phyloP scores from a whole-genome alignment of 2,888 invertebrate species.

The Charanyca ferruginea region DNA sequence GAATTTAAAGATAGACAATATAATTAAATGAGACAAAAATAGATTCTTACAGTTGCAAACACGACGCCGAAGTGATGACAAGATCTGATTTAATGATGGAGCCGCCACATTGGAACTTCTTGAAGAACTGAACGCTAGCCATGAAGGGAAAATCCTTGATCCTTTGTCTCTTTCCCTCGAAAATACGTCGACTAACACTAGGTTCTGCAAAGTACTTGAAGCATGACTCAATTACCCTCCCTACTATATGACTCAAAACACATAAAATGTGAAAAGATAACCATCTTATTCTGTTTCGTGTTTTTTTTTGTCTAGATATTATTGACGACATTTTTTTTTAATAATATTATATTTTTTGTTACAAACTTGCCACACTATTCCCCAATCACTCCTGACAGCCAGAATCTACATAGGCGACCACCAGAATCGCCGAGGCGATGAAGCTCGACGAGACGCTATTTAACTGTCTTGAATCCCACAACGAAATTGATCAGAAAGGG shows the following conservation, averaged over 20 bases:
- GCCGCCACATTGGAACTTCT: slow-evolving; percentile 80
- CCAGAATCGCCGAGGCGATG: too few relatives aligned
- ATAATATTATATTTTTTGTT: too few relatives aligned
- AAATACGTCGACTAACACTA: slow-evolving; percentile 76
- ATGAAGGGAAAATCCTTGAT: slow-evolving; percentile 82
- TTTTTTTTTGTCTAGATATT: too few relatives aligned
- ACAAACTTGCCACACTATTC: too few relatives aligned
- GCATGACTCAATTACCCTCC: background rate
- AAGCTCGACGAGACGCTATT: too few relatives aligned
- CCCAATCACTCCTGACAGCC: too few relatives aligned
- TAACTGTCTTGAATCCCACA: too few relatives aligned
- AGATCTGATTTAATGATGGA: slow-evolving; percentile 83
- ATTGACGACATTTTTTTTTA: too few relatives aligned
- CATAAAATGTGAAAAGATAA: background rate
- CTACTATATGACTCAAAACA: background rate
- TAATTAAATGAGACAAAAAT: background rate
- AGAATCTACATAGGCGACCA: too few relatives aligned
- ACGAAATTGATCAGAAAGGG: too few relatives aligned
- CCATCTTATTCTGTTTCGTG: too few relatives aligned
- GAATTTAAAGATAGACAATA: background rate
- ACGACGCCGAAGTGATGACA: slow-evolving; percentile 83
- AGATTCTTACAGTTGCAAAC: slow-evolving; percentile 82
- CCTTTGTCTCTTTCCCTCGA: slow-evolving; percentile 70
- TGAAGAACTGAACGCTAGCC: slow-evolving; percentile 81
- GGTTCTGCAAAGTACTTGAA: slow-evolving; percentile 62